These are phyloP conservation scores for Apodemus speciosus DNA, from an alignment of 2,113 vertebrate genomes.

Conservation along the genomic window DNA sequence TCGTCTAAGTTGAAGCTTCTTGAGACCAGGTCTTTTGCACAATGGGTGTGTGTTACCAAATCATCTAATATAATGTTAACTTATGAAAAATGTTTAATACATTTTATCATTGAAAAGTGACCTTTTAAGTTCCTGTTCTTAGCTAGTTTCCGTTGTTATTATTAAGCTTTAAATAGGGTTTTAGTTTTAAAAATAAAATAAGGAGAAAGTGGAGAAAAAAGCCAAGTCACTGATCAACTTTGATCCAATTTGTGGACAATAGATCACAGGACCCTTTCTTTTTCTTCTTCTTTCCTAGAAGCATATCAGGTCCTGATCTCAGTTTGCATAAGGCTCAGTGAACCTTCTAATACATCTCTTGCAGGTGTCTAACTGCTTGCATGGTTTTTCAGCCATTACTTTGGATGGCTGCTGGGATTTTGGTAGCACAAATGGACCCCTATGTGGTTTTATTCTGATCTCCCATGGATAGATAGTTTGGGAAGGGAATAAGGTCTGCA, in stretches of 20 bases:
- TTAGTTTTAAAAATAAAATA: background rate
- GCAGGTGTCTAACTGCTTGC: background rate
- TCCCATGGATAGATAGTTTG: background rate
- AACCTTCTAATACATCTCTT: background rate
- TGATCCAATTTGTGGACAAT: background rate
- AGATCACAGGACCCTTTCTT: background rate
- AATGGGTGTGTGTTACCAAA: too few relatives aligned
- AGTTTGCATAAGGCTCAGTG: background rate
- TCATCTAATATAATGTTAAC: background rate
- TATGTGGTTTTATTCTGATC: background rate
- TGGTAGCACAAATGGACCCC: background rate
- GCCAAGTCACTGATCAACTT: background rate
- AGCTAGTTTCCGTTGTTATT: background rate
- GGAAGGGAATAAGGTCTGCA: rapidly evolving
- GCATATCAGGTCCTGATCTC: background rate
- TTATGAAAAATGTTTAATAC: background rate
- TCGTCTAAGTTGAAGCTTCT: background rate
- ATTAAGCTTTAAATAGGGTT: background rate
- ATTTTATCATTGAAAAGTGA: background rate
- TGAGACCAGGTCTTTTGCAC: background rate
- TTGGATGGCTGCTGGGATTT: background rate
- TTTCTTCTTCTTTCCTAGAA: background rate
- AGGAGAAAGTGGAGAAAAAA: background rate
- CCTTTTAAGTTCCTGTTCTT: background rate
- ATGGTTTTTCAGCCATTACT: background rate